A percentile compares a stretch with the other conserved stretches of the same genome.
These are phyloP conservation scores for Lepetodrilus schrolli DNA, from an alignment of 2,888 invertebrate species.

Conservation along the genomic window DNA sequence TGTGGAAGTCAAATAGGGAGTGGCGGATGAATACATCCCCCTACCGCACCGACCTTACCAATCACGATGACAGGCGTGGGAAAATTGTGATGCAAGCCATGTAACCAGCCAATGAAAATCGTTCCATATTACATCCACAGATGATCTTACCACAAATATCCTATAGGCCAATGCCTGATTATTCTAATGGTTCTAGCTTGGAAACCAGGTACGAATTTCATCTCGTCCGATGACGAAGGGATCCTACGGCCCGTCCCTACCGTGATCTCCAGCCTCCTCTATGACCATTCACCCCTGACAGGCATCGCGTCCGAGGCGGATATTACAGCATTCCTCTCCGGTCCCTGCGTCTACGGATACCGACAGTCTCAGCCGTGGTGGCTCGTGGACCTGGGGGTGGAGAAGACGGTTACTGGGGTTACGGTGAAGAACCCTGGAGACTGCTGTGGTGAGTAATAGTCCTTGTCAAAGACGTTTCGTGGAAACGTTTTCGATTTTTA, in stretches of 20 bases:
- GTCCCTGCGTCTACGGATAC: neutral
- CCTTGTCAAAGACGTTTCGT: too few relatives aligned
- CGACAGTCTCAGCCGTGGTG: neutral
- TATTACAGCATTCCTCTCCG: neutral
- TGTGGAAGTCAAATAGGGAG: too few relatives aligned
- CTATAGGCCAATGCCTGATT: too few relatives aligned
- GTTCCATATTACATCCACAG: too few relatives aligned
- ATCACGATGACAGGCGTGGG: too few relatives aligned
- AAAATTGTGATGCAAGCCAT: too few relatives aligned
- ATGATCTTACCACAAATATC: too few relatives aligned
- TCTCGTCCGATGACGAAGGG: neutral
- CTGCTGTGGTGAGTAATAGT: neutral
- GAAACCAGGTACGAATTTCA: neutral
- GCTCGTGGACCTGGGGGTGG: neutral
- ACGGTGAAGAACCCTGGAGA: neutral
- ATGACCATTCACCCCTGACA: neutral
- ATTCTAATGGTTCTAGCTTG: too few relatives aligned
- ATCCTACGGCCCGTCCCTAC: conserved; percentile 4
- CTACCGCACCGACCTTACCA: too few relatives aligned
- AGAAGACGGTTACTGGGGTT: neutral
- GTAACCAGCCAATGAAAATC: too few relatives aligned
- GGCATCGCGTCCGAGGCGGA: neutral
- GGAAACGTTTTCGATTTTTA: too few relatives aligned
- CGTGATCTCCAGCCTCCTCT: neutral
- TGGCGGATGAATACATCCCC: too few relatives aligned